These are phyloP conservation scores for Empidonax alnorum DNA, from an alignment of 2,113 vertebrate genomes.

Conservation along the genomic window DNA sequence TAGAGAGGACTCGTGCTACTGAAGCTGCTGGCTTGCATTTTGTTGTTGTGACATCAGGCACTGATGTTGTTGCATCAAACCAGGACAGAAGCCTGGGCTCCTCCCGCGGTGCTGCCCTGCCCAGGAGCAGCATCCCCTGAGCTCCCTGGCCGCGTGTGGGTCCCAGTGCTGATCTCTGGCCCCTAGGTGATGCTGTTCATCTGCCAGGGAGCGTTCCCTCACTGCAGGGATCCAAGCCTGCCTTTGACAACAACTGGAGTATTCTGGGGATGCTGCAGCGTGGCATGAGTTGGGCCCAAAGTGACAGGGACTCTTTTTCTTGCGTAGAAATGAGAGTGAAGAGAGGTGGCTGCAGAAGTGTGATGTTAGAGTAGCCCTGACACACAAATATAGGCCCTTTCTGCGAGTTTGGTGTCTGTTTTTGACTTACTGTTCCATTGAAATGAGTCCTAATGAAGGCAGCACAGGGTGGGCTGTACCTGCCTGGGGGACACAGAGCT, in stretches of 20 bases:
- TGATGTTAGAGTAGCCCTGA: background rate
- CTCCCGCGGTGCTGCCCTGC: rapidly evolving
- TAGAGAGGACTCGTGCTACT: rapidly evolving
- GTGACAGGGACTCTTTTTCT: background rate
- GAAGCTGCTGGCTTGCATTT: rapidly evolving
- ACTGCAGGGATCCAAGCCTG: rapidly evolving
- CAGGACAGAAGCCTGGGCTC: background rate
- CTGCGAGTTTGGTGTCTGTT: background rate
- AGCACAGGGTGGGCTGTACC: background rate
- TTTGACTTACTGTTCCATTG: constrained; percentile 42
- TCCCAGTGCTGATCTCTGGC: background rate
- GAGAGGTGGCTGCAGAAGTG: background rate
- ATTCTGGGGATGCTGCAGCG: background rate
- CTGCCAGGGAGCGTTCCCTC: background rate
- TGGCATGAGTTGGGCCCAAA: background rate
- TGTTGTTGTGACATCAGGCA: rapidly evolving
- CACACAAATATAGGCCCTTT: background rate
- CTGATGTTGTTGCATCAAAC: rapidly evolving
- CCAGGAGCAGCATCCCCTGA: rapidly evolving
- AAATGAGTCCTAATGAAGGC: constrained; percentile 48
- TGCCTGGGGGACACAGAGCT: background rate
- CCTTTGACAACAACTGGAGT: background rate
- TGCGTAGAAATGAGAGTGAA: background rate
- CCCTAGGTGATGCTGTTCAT: constrained; percentile 28
- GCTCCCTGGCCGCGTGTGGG: background rate